Base-by-base conservation (phyloP, 2,888 invertebrate genomes). In the Himalopsyche japonica region DNA sequence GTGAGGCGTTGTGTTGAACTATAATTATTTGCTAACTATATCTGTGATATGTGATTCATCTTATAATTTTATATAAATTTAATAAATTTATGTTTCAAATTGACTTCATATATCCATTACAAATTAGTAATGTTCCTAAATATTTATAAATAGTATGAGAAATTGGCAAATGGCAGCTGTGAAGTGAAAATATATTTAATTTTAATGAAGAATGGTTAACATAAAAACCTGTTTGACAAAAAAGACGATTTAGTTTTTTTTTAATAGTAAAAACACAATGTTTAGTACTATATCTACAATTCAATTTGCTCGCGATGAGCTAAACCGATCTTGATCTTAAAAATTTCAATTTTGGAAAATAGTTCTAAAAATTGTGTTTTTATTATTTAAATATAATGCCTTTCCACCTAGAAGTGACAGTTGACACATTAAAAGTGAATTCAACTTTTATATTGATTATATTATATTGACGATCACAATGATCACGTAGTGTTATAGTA, bases 11-110 rank as follows among this genome's bases (percentile, higher is more conserved):
- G 70, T 70, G 70, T 70, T 70, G n/a, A 70, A 12, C 30, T 70
- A 30, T 27, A 70, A 70, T 70, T 27, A 70, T 80, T 84, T 81
- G 84, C 85, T 87, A 86, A 87, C 83, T 80, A 82, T 84, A 79
- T 84, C 86, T 87, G 86, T 87, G 86, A 87, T 87, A 87, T 80
- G 57, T 78, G 80, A 84, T 83, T 84, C 82, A 79, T 86, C 80
- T 81, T 81, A 64, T 83, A 83, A 48, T 85, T 80, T 79, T 77
- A 78, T 48, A 80, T 81, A 82, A 77, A 76, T 82, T 79, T 81
- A 64, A 80, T 84, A 37, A 78, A 57, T 48, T 32, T 81, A 27
- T 76, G 77, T 84, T 81, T 77, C 70, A 77, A 83, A 82, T 49
- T 81, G 27, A 79, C 70, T 70, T 70, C 70, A 77, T 76, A 43